Percentiles rank a stretch among this genome's conserved stretches.
phyloP scores from a whole-genome alignment of 2,797 vertebrate species.

The Holocentrus rufus region DNA sequence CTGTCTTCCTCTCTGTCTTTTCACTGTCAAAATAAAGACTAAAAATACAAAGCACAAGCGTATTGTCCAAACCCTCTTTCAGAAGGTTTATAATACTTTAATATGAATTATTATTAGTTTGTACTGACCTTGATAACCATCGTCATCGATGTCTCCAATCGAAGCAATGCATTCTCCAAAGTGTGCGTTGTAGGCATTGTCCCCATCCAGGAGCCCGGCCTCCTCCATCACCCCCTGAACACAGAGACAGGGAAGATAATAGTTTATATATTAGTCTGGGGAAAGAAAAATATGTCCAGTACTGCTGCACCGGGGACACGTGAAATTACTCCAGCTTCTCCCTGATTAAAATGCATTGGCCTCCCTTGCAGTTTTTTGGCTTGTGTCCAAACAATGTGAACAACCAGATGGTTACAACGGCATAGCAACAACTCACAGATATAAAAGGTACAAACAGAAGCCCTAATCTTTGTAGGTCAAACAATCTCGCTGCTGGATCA shows the following conservation, averaged over 20 bases:
- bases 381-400: conserved; percentile 32
- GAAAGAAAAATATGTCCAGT: background rate
- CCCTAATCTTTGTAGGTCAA: conserved; percentile 12
- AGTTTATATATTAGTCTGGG: conserved; percentile 25
- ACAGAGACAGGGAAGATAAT: conserved; percentile 60
- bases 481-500: conserved; percentile 25
- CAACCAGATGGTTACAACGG: conserved; percentile 29
- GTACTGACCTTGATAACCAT: conserved; percentile 92
- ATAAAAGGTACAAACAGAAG: conserved; percentile 46
- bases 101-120: background rate
- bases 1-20: too few species aligned
- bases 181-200: conserved; percentile 91
- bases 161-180: conserved; percentile 93
- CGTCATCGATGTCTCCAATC: conserved; percentile 93
- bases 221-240: conserved; percentile 93
- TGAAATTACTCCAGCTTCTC: conserved; percentile 27
- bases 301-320: background rate
- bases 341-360: conserved; percentile 34
- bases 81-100: background rate
- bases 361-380: background rate
- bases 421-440: conserved; percentile 24
- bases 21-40: too few species aligned
- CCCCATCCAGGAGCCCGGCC: conserved; percentile 82
- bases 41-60: too few species aligned
- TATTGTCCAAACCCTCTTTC: too few species aligned